Evolutionary conservation across 2,888 invertebrate genomes (phyloP).

Genomic region (Pseudococcus jackbeardsleyi): DNA sequence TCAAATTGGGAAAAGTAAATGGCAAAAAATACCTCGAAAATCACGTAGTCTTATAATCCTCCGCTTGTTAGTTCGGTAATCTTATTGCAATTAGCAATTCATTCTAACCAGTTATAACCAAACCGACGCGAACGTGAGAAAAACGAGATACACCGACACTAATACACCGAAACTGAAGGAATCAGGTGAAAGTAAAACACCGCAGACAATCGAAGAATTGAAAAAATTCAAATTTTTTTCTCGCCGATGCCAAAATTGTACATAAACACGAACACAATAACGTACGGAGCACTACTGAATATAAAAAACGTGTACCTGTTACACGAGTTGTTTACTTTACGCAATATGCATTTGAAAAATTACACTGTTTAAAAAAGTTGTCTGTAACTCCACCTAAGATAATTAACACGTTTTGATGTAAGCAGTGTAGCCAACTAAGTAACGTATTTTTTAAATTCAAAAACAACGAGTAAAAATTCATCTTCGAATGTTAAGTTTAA

Average conservation of each 20-base stretch:
- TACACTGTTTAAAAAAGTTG: conserved; percentile 24
- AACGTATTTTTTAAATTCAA: background rate
- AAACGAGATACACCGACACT: conserved; percentile 13
- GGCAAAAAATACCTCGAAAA: background rate
- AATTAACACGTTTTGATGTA: conserved; percentile 41
- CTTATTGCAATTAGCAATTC: conserved; percentile 28
- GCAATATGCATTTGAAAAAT: conserved; percentile 50
- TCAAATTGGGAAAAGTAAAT: background rate
- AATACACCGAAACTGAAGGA: background rate
- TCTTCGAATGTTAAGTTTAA: background rate
- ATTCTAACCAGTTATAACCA: conserved; percentile 24
- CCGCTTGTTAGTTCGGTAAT: background rate
- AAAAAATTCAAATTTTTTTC: conserved; percentile 16
- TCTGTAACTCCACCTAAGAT: conserved; percentile 8
- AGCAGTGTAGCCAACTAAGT: conserved; percentile 13
- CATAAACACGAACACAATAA: conserved; percentile 41
- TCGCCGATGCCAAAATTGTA: conserved; percentile 5
- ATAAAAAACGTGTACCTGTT: conserved; percentile 47
- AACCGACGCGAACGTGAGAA: conserved; percentile 26
- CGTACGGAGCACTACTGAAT: conserved; percentile 9
- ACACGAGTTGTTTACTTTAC: conserved; percentile 50
- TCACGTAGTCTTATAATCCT: background rate
- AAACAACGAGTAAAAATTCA: background rate
- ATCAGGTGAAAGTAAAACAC: conserved; percentile 45
- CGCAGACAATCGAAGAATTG: conserved; percentile 4